Evolutionary conservation across 2,888 invertebrate species (phyloP).

Genomic region (Isoperla grammatica): DNA sequence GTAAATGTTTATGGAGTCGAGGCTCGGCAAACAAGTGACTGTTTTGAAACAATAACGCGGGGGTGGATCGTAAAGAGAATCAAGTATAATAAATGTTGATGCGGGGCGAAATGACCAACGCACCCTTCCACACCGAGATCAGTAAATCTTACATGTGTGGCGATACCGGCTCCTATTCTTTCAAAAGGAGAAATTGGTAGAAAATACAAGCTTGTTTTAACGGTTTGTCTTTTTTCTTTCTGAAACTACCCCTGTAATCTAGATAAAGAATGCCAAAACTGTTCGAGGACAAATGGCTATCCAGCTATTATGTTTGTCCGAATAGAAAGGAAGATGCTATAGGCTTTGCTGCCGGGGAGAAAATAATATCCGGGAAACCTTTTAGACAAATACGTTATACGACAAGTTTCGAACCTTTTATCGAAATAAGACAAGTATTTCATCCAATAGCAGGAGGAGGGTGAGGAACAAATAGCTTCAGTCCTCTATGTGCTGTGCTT

Average conservation of each 20-base stretch:
- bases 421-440: slow-evolving; percentile 34
- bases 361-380: slow-evolving; percentile 30
- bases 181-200: slow-evolving; percentile 18
- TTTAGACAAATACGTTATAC: slow-evolving; percentile 33
- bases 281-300: slow-evolving; percentile 20
- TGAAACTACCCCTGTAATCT: slow-evolving; percentile 9
- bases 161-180: slow-evolving; percentile 20
- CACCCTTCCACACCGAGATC: slow-evolving; percentile 5
- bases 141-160: slow-evolving; percentile 22
- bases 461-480: slow-evolving; percentile 4
- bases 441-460: slow-evolving; percentile 20
- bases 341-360: slow-evolving; percentile 2
- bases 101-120: slow-evolving; percentile 10
- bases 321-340: slow-evolving; percentile 16
- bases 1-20: slow-evolving; percentile 16
- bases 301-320: slow-evolving; percentile 27
- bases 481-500: neutral
- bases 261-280: slow-evolving; percentile 26
- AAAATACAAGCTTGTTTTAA: slow-evolving; percentile 24
- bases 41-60: slow-evolving; percentile 12
- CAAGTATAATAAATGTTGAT: slow-evolving; percentile 16
- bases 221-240: slow-evolving; percentile 15
- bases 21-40: neutral
- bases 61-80: slow-evolving; percentile 14
- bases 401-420: slow-evolving; percentile 32